Evolutionary conservation across 2,888 invertebrate species (phyloP), one percentile per base, ranked within the genome.

Genomic region (Cryptocephalus moraei): DNA sequence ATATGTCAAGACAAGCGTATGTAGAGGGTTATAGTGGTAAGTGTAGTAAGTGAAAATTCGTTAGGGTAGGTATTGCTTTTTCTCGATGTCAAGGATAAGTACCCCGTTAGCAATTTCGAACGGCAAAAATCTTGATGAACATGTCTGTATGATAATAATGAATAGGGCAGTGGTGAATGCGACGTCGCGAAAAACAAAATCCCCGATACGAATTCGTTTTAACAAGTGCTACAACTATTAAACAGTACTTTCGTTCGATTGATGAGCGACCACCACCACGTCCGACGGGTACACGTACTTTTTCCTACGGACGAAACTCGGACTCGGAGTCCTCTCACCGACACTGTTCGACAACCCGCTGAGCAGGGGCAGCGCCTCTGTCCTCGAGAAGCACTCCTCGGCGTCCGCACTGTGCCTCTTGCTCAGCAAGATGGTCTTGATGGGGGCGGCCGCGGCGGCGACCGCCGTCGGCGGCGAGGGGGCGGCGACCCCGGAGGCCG

Each of bases 281-380:
- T 73, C 73, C 48, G 76, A 72, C 45, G 81, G 81, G 68, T 80
- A 81, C 41, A 81, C 76, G 60, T 77, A 77, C 59, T 79, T 79
- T 61, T 80, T 79, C 52, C 80, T 72, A 52, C 78, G 74, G 1
- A 80, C 77, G 59, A 75, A 77, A 62, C 75, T 75, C 40, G 79
- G 78, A 39, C 78, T 69, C 10, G 59, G 54, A 46, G 63, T 65
- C 52, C 64, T 58, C 43, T 69, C 68, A 54, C 62, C 60, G 44
- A 48, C 59, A 33, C 69, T 69, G 50, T 67, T 71, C 51, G 68
- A 72, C 43, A 75, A 63, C 14, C 74, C 73, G 48, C 74, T 75
- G 54, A 82, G 64, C 49, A 80, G 67, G 34, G 81, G 79, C 49
- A 80, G 64, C 32, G 78, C 77, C 53, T 80, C 77, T 60, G 76